Evolutionary conservation across 1,140 invertebrate species (phyloP).

Genomic region (Cherax destructor): DNA sequence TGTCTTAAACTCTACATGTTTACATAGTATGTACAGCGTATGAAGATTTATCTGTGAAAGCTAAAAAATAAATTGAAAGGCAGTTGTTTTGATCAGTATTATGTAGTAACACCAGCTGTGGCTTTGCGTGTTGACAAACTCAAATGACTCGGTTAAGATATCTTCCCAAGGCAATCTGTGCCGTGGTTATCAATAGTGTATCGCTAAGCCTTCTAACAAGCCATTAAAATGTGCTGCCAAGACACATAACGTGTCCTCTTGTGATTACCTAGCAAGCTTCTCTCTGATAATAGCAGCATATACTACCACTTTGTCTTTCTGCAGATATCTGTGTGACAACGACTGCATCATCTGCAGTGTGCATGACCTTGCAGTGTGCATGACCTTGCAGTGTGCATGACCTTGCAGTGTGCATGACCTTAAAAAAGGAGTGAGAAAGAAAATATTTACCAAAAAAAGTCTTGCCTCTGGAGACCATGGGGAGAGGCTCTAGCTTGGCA

Average conservation of each 20-base stretch:
- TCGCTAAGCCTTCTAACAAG: too few species aligned
- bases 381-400: too few species aligned
- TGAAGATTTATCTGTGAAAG: too few species aligned
- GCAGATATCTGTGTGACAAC: background rate
- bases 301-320: background rate
- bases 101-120: background rate
- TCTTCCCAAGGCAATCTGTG: background rate
- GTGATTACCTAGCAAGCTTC: too few species aligned
- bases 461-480: conserved; percentile 39
- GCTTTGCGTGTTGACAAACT: background rate
- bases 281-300: background rate
- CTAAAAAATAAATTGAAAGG: too few species aligned
- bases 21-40: background rate
- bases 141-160: background rate
- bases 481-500: conserved; percentile 49
- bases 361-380: too few species aligned
- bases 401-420: background rate
- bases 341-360: background rate
- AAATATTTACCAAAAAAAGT: conserved; percentile 46
- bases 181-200: background rate
- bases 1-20: background rate
- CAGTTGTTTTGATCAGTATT: too few species aligned
- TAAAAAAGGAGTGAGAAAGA: conserved; percentile 5
- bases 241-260: too few species aligned
- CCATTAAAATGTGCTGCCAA: too few species aligned